Conservation (phyloP, 1,140 invertebrate genomes). For the Brachionus manjavacas region DNA sequence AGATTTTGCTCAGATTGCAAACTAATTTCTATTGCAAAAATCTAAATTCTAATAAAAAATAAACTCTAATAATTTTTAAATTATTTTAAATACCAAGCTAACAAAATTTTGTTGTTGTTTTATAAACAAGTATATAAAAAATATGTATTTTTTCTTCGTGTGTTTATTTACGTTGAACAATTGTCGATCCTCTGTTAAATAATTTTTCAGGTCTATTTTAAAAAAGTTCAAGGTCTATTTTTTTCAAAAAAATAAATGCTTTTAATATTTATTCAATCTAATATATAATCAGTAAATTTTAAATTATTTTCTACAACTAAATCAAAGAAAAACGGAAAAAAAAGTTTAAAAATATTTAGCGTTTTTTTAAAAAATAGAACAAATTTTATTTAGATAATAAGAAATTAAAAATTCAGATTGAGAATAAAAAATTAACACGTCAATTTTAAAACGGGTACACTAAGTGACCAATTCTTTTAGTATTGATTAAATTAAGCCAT, state of each 20-base stretch:
- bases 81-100: no score
- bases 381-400: background rate
- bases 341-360: background rate
- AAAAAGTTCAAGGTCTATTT: no score
- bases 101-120: no score
- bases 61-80: no score
- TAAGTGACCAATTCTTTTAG: background rate
- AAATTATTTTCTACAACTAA: background rate
- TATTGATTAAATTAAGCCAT: constrained; percentile 4
- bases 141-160: no score
- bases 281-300: background rate
- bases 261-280: background rate
- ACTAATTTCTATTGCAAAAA: no score
- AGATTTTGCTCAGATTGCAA: no score
- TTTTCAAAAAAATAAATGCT: background rate
- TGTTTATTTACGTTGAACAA: no score
- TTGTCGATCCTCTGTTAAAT: no score
- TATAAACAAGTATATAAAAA: no score
- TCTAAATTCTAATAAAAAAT: no score
- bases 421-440: background rate
- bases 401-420: background rate
- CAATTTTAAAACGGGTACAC: background rate
- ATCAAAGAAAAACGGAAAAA: background rate
- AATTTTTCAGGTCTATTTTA: no score
- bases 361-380: background rate